A percentile compares a stretch with the other conserved stretches of the same genome.
phyloP scores from a whole-genome alignment of 2,888 invertebrate genomes.

The Mantis religiosa region DNA sequence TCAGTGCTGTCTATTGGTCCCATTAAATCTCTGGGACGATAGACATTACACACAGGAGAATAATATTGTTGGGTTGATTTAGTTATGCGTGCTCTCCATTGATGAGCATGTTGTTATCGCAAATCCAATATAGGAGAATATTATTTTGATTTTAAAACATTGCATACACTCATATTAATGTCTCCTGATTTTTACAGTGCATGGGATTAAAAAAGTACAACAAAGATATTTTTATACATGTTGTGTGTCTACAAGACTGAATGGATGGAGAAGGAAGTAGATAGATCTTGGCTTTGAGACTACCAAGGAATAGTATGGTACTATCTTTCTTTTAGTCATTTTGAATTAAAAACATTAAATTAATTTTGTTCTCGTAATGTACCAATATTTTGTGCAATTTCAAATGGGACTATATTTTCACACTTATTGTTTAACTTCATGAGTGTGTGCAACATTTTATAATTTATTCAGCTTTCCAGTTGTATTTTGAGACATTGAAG shows the following conservation, averaged over 20 bases:
- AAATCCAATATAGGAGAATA: neutral
- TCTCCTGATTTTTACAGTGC: neutral
- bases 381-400: neutral
- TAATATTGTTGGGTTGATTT: no score
- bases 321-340: neutral
- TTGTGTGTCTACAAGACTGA: neutral
- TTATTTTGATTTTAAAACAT: neutral
- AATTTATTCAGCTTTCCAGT: no score
- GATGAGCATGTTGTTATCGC: neutral
- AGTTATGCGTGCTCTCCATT: neutral
- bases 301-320: neutral
- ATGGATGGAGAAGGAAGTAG: neutral
- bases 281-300: neutral
- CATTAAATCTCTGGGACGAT: constrained; percentile 50
- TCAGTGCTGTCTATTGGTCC: constrained; percentile 70
- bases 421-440: neutral
- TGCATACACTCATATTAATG: neutral
- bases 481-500: no score
- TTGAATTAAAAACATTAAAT: neutral
- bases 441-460: no score
- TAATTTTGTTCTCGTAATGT: no score
- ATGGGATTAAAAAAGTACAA: neutral
- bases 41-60: no score
- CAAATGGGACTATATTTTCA: neutral
- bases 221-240: neutral